Evolutionary conservation across 2,113 vertebrate genomes (phyloP).

Genomic region (Pterocles gutturalis): DNA sequence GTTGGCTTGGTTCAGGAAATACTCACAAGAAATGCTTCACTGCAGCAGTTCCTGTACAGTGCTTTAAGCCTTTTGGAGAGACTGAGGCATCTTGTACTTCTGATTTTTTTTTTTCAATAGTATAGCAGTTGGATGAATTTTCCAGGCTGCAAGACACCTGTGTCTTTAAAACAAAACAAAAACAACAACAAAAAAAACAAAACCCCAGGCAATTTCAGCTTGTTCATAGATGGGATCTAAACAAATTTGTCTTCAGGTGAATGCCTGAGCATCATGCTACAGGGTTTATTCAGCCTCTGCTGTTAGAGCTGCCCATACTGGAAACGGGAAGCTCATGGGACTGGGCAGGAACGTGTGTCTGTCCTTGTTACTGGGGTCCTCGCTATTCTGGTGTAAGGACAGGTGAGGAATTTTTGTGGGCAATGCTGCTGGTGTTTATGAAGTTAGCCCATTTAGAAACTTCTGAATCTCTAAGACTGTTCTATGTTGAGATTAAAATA

Average conservation of each 20-base stretch:
- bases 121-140: background rate
- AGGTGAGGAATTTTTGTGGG: background rate
- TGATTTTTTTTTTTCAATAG: background rate
- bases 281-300: background rate
- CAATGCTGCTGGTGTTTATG: background rate
- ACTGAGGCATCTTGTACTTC: background rate
- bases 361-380: background rate
- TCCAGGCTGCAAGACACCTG: background rate
- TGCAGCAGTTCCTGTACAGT: accelerated
- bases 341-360: no score
- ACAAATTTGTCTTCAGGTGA: background rate
- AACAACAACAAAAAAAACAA: background rate
- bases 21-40: background rate
- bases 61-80: background rate
- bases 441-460: background rate
- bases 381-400: background rate
- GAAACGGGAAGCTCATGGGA: accelerated
- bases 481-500: background rate
- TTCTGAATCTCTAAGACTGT: background rate
- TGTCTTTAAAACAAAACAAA: background rate
- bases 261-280: background rate
- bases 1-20: background rate
- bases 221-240: background rate
- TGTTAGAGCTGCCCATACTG: background rate
- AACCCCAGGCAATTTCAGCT: background rate